Evolutionary conservation across 2,113 vertebrate genomes (phyloP), one percentile per base, ranked within the genome.

Genomic region (Charadrius vociferus): DNA sequence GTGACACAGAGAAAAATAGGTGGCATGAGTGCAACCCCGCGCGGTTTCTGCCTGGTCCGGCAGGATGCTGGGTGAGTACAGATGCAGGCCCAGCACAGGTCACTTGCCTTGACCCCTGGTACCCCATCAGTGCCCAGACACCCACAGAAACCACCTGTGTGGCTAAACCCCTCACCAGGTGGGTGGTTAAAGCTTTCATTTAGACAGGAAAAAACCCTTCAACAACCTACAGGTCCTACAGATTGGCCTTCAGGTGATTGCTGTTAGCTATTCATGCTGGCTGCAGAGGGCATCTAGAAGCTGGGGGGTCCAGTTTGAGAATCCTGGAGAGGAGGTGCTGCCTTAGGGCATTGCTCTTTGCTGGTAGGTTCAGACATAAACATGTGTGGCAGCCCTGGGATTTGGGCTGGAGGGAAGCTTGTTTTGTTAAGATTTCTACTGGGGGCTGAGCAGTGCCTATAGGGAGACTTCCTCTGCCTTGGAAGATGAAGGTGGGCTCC

Each of bases 231-330:
- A 88, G 14, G 16, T 70, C 15, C 45, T 65, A 24, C 47, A 73
- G 37, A 26, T 1, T 49, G 16, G 10, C 27, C 18, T 81, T 59
- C 86, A 88, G 67, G 72, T 96, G 59, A 10, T 21, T 81, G 50
- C 23, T 90, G 8, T 90, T 86, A 85, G 70, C 55, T 70, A n/a
- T 9, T 75, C 2, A 9, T 12, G 15, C 13, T 81, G 39, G 43
- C 14, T 74, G 23, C 7, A 55, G 14, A 81, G 12, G 27, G 27
- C 4, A 53, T 14, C 15, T 14, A 6, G 34, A 81, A 66, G 14
- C 3, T 6, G 12, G 1, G 6, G 8, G 3, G 1, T 6, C 34
- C 86, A 6, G 12, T 34, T 9, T 72, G 14, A 45, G 16, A 49
- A 9, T 53, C 7, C 9, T 15, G 9, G 15, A 39, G 34, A 49